Conservation (phyloP, 1,140 invertebrate species). For the Procambarus clarkii region DNA sequence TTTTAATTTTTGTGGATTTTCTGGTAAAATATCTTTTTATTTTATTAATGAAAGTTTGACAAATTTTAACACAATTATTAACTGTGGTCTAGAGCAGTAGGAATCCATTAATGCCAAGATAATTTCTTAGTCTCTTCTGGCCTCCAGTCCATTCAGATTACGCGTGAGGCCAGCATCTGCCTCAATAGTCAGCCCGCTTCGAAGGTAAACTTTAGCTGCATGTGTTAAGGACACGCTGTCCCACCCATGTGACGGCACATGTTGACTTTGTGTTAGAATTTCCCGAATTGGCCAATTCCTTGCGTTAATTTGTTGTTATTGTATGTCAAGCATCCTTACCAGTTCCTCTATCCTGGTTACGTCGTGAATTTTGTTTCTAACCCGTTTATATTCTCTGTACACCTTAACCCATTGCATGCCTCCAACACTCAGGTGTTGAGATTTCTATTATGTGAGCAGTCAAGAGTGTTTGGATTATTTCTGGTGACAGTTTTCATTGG, state of each 20-base stretch:
- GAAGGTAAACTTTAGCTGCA: conserved; percentile 44
- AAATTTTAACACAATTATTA: conserved; percentile 12
- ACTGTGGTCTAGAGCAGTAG: neutral
- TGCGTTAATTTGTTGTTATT: no score
- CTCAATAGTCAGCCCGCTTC: conserved; percentile 57
- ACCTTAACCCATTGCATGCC: no score
- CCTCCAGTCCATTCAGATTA: conserved; percentile 61
- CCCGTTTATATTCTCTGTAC: no score
- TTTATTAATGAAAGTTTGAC: neutral
- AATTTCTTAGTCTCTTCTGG: conserved; percentile 49
- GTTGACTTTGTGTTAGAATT: neutral
- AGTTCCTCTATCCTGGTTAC: no score
- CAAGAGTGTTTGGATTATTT: no score
- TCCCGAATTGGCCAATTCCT: no score
- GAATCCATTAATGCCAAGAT: conserved; percentile 27
- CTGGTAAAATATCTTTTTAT: neutral
- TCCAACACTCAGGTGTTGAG: no score
- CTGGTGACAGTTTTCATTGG: no score
- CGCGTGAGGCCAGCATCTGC: conserved; percentile 59
- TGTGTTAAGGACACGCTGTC: neutral
- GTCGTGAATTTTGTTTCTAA: no score
- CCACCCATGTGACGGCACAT: neutral
- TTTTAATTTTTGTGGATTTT: neutral
- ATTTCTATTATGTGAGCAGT: no score
- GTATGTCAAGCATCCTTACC: no score